A percentile compares a stretch with the other conserved stretches of the same genome.
Evolutionary conservation across 2,888 invertebrate species (phyloP).

Genomic region (Cephalotes varians): DNA sequence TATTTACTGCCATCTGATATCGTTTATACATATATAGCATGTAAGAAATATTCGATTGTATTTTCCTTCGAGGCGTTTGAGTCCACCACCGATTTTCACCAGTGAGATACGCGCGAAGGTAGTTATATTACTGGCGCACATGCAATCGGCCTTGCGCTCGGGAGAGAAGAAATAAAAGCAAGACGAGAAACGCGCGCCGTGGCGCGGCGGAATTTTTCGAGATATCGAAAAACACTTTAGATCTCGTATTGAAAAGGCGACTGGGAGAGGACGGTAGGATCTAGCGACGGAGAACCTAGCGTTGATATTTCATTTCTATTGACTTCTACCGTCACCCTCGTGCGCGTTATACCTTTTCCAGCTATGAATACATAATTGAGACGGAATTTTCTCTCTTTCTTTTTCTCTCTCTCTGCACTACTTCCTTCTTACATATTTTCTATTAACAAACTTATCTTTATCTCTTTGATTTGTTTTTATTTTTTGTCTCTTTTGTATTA

Average conservation of each 20-base stretch:
- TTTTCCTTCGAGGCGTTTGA: constrained; percentile 31
- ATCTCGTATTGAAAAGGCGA: constrained; percentile 75
- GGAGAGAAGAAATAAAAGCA: constrained; percentile 70
- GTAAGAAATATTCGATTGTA: constrained; percentile 34
- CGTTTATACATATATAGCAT: constrained; percentile 16
- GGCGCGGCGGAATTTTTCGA: constrained; percentile 74
- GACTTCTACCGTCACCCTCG: constrained; percentile 67
- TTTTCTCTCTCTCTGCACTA: constrained; percentile 40
- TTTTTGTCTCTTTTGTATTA: neutral
- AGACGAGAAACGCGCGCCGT: constrained; percentile 57
- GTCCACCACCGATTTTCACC: constrained; percentile 60
- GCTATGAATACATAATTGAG: constrained; percentile 80
- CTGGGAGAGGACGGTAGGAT: constrained; percentile 45
- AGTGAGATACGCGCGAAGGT: constrained; percentile 50
- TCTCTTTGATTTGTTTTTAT: neutral
- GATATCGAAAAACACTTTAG: constrained; percentile 81
- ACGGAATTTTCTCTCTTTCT: constrained; percentile 58
- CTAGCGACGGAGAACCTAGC: constrained; percentile 64
- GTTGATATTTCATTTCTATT: constrained; percentile 81
- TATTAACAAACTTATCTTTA: constrained; percentile 54
- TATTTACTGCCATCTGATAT: constrained; percentile 38
- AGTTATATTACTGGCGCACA: constrained; percentile 55
- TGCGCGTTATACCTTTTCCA: constrained; percentile 62
- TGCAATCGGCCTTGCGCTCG: constrained; percentile 48
- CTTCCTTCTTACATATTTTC: constrained; percentile 9